A percentile compares a stretch with the other conserved stretches of the same genome.
Conservation (phyloP, 2,797 vertebrate species). For the Cyprinella venusta region DNA sequence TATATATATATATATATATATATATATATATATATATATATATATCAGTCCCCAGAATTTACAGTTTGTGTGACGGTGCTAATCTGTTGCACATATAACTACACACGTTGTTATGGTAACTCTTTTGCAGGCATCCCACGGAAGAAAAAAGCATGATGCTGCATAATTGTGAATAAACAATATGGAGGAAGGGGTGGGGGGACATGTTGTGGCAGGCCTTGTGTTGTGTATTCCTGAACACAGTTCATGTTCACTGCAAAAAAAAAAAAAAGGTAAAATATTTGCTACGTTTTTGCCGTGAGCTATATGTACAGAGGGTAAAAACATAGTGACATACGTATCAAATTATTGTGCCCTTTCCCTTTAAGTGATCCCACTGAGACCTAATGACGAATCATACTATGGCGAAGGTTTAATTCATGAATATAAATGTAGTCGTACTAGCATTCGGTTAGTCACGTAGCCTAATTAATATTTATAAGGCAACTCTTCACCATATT, state of each 20-base stretch:
- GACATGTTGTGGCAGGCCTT: neutral
- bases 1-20: no score
- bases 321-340: neutral
- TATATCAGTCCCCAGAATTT: no score
- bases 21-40: no score
- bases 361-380: conserved; percentile 39
- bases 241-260: neutral
- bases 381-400: neutral
- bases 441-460: neutral
- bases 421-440: neutral
- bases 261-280: neutral
- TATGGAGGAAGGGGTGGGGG: no score
- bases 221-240: neutral
- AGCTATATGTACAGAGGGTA: neutral
- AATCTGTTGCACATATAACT: neutral
- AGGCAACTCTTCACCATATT: neutral
- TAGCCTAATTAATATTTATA: neutral
- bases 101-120: neutral
- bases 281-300: neutral
- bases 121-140: neutral
- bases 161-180: neutral
- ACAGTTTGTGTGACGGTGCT: no score
- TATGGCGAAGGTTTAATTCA: neutral
- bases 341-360: neutral
- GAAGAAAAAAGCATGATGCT: neutral